phyloP scores from a whole-genome alignment of 2,888 invertebrate species.

The Leptinotarsa tumamoca region DNA sequence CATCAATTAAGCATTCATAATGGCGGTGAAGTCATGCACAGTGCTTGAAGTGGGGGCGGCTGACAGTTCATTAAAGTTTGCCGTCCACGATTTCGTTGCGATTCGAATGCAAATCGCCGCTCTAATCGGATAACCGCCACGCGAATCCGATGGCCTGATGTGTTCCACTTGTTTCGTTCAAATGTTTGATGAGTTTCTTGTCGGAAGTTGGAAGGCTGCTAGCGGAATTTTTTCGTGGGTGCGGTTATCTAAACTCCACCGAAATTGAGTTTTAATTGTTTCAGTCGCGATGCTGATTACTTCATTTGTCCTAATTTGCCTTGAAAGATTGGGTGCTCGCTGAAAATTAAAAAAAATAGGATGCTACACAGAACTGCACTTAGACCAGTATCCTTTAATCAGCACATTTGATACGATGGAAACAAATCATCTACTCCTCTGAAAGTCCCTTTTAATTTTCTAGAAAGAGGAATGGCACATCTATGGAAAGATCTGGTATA shows the following conservation, averaged over 20 bases:
- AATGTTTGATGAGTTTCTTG: conserved; percentile 8
- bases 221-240: neutral
- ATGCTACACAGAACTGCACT: too few relatives aligned
- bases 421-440: too few relatives aligned
- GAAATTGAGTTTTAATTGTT: neutral
- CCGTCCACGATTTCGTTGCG: conserved; percentile 8
- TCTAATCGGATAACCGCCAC: conserved; percentile 13
- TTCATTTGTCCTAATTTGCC: neutral
- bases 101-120: conserved; percentile 18
- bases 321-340: neutral
- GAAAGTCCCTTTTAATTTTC: too few relatives aligned
- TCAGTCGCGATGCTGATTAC: neutral
- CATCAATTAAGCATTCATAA: conserved; percentile 12
- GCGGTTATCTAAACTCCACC: too few relatives aligned
- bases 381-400: too few relatives aligned
- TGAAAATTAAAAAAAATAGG: too few relatives aligned
- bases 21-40: neutral
- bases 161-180: conserved; percentile 1
- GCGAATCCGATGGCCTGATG: conserved; percentile 10
- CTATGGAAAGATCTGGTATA: too few relatives aligned
- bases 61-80: conserved; percentile 16
- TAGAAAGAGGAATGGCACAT: too few relatives aligned
- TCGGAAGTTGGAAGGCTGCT: neutral
- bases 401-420: too few relatives aligned
- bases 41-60: conserved; percentile 1